phyloP scores from a whole-genome alignment of 2,113 vertebrate genomes.

The Pao palembangensis region DNA sequence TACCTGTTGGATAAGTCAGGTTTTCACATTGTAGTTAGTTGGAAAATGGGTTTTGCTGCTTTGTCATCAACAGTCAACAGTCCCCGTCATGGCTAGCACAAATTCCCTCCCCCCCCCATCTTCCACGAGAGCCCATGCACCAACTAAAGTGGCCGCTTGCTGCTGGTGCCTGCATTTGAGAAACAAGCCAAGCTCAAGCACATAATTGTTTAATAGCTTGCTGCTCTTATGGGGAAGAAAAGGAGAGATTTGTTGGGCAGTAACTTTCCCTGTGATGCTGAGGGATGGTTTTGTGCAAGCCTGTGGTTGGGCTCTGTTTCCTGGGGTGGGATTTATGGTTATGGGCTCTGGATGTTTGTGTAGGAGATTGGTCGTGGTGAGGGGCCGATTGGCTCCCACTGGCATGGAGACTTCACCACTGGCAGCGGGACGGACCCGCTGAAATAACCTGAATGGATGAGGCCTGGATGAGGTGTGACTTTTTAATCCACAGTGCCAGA shows the following conservation, averaged over 20 bases:
- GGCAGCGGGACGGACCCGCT: slow-evolving; percentile 18
- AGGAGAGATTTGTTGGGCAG: slow-evolving; percentile 67
- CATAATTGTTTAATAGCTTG: slow-evolving; percentile 66
- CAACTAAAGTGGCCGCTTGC: slow-evolving; percentile 55
- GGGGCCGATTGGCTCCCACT: slow-evolving; percentile 34
- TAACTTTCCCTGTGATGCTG: slow-evolving; percentile 64
- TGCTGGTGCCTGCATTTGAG: slow-evolving; percentile 52
- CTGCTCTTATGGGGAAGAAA: slow-evolving; percentile 55
- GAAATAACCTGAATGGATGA: slow-evolving; percentile 27
- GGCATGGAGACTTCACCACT: slow-evolving; percentile 21
- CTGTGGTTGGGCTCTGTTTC: slow-evolving; percentile 61
- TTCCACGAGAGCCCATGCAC: slow-evolving; percentile 30
- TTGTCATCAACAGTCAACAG: too few species aligned
- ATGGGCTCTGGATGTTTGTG: slow-evolving; percentile 57
- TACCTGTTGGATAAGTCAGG: not conserved
- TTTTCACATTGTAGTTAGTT: not conserved
- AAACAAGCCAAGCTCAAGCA: slow-evolving; percentile 34
- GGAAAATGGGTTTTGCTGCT: slow-evolving; percentile 8
- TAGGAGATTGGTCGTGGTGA: slow-evolving; percentile 62
- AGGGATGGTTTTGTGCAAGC: slow-evolving; percentile 68
- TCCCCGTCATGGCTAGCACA: not conserved
- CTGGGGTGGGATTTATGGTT: slow-evolving; percentile 64
- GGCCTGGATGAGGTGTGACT: not conserved
- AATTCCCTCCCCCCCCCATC: slow-evolving; percentile 15
- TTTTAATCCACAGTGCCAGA: slow-evolving; percentile 4